Conservation (phyloP, 1,140 invertebrate species). For the Drosophila leontia region DNA sequence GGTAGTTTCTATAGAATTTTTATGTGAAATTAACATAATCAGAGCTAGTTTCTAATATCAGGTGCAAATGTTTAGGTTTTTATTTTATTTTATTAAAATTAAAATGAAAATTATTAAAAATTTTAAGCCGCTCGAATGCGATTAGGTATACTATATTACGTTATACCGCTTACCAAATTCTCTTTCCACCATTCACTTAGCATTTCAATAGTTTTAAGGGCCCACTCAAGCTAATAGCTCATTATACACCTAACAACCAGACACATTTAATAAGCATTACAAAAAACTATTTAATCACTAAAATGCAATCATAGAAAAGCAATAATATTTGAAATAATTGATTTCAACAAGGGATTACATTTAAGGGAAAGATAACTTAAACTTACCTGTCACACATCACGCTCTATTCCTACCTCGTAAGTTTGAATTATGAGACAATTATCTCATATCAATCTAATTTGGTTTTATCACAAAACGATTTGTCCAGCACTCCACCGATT, state of each 20-base stretch:
- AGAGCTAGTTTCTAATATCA: neutral
- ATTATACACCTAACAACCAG: neutral
- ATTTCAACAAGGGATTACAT: neutral
- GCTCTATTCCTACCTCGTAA: neutral
- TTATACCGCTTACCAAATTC: neutral
- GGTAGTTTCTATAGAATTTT: neutral
- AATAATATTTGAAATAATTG: neutral
- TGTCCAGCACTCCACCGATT: constrained; percentile 35
- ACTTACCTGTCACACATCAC: neutral
- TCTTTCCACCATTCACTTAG: neutral
- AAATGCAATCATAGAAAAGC: neutral
- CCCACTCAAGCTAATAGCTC: neutral
- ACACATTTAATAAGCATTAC: constrained; percentile 2
- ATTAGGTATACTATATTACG: neutral
- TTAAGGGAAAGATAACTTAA: neutral
- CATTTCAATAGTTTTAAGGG: constrained; percentile 7
- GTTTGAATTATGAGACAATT: constrained; percentile 18
- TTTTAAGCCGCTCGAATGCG: neutral
- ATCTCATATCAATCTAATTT: constrained; percentile 31
- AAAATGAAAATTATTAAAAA: no score
- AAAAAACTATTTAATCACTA: neutral
- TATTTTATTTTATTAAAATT: neutral
- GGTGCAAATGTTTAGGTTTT: no score
- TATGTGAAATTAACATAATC: neutral
- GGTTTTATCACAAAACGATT: constrained; percentile 71